phyloP scores from a whole-genome alignment of 2,888 invertebrate species.

The Drosophila infuscata region DNA sequence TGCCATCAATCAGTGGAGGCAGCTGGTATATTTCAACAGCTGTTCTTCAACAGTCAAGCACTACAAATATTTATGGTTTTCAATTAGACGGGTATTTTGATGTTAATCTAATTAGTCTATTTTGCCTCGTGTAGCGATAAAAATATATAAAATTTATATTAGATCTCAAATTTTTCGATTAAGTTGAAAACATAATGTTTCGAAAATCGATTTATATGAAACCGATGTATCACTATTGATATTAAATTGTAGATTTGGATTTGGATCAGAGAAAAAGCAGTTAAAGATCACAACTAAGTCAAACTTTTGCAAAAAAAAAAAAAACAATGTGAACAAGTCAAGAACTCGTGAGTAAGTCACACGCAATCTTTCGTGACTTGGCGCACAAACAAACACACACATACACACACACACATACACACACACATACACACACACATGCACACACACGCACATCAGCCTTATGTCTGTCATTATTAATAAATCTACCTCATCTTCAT shows the following conservation, averaged over 20 bases:
- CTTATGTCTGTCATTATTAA: slow-evolving; percentile 44
- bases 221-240: background rate
- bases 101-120: background rate
- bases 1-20: slow-evolving; percentile 54
- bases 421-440: slow-evolving; percentile 12
- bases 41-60: slow-evolving; percentile 31
- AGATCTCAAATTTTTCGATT: background rate
- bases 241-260: background rate
- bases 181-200: background rate
- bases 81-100: slow-evolving; percentile 46
- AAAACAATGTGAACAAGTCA: slow-evolving; percentile 22
- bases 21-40: slow-evolving; percentile 61
- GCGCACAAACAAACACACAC: slow-evolving; percentile 11
- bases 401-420: slow-evolving; percentile 13
- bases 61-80: slow-evolving; percentile 50
- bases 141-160: background rate
- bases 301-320: slow-evolving; percentile 4
- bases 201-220: background rate
- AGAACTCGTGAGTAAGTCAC: slow-evolving; percentile 30
- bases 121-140: background rate
- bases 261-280: background rate
- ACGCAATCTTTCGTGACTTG: slow-evolving; percentile 69
- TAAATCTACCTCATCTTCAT: slow-evolving; percentile 38
- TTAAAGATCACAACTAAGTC: background rate
- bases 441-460: slow-evolving; percentile 5